Evolutionary conservation across 2,797 vertebrate species (phyloP), one percentile per base, ranked within the genome.

Genomic region (Forpus xanthops): DNA sequence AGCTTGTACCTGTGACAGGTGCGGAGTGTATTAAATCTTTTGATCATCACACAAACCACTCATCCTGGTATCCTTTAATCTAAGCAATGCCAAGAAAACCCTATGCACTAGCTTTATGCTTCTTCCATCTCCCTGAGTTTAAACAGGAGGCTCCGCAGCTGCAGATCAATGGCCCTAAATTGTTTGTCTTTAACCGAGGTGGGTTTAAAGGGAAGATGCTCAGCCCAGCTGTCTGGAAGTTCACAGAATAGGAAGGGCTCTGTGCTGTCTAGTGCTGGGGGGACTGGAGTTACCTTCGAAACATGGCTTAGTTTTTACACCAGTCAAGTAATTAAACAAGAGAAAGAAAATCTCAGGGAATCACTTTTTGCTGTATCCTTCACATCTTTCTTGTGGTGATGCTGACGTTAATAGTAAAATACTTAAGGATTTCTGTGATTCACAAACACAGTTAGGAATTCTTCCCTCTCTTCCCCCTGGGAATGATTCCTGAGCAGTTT

Each of bases 1-100:
- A 96, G 94, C 94, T 96, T 18, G 10, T 96, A 96, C 91, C 82
- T 95, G 89, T 97, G 96, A 97, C 97, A 97, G 96, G 96, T 97
- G 96, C 85, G 75, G 95, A 88, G 85, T 77, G 89, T 85, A 87
- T 52, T 95, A 56, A 77, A 95, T 96, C 97, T 97, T 97, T 97
- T 97, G 96, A 97, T 97, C 96, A 97, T 94, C 96, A 94, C 93
- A 91, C 64, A 87, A 91, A 94, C 85, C 94, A 95, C 94, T 96
- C 96, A 95, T 94, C 83, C 91, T 91, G 85, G 55, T 93, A 90
- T 95, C 94, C 96, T 97, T 97, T 97, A 95, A 97, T 97, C 97
- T 96, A 84, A 96, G 96, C 95, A 92, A 88, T 56, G 94, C 94
- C 92, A 91, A 92, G 87, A 72, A 94, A 96, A 93, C 95, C 87